Base-by-base conservation (phyloP, 2,797 vertebrate species). In the Choloepus didactylus region DNA sequence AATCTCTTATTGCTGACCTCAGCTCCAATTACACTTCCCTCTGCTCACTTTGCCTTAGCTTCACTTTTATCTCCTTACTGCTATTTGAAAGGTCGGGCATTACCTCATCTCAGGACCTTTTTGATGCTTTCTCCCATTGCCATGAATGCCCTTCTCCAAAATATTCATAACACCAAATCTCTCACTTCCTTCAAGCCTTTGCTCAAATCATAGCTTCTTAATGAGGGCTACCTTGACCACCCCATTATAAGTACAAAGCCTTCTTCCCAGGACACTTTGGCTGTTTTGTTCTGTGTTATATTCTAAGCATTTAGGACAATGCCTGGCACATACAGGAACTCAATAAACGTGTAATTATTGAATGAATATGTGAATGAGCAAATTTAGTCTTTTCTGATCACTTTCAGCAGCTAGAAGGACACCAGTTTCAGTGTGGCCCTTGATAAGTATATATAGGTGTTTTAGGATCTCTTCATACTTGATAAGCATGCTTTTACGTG, bases 261-360 rank as follows among this genome's bases (percentile, higher is more conserved):
- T 64, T 69, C 59, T 80, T 10, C 41, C 14, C 23, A 66, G 46
- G 16, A 44, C 14, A 60, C 73, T 73, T 81, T 31, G 23, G 79
- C 60, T 84, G 19, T 81, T 93, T 87, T 86, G 72, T 86, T 96
- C 44, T 77, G 38, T 89, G 70, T 41, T 87, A 10, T 70, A 21
- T 89, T 89, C 35, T 27, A 87, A 91, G 72, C 70, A 79, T 18
- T 94, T 92, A 69, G 49, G 31, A 82, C 9, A 88, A 41, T 87
- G 7, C 15, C 75, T 96, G 91, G 38, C 29, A 89, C n/a, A 49
- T 35, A 41, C 16, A 93, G 31, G 21, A 54, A 59, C 19, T 77
- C 54, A 56, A 38, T 94, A 76, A 94, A 94, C 89, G 87, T 80
- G 95, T 94, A 64, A 87, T 79, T 64, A 23, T 44, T 89, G 67